Evolutionary conservation across 1,140 invertebrate species (phyloP), one percentile per base, ranked within the genome.

Genomic region (Eriosoma lanigerum): DNA sequence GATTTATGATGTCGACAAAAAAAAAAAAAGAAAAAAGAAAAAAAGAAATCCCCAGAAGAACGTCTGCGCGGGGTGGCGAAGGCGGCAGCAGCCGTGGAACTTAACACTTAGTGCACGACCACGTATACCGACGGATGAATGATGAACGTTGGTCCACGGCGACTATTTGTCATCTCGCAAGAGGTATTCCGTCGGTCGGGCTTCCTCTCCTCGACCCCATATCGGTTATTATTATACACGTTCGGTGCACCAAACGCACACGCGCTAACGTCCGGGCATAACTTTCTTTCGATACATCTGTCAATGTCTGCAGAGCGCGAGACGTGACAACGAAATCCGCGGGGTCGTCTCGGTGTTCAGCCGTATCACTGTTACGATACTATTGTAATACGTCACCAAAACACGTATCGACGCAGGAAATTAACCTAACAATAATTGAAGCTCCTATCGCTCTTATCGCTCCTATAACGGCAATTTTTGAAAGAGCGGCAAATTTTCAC

Each of bases 81-180:
- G 56, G 24, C 56, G 58, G 58, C 24, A 24, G 26, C 26, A 29
- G 26, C 62, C 4, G 62, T 12, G 64, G 32, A 68, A 68, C 66
- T 68, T 68, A 68, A 68, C 66, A 68, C 66, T 68, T 68, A 68
- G 44, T 68, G 38, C 64, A 21, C 66, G 66, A 48, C 66, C 66
- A 68, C 66, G 66, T 68, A 46, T 38, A n/a, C 66, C 21, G 38
- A 24, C 66, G 44, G 66, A 68, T 68, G 66, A 68, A 68, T 68
- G 66, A 68, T 68, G 66, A 68, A 68, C 38, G 38, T 44, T 46
- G 66, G 38, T 46, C 44, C 66, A 21, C 64, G 1, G 38, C 66
- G 66, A 68, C 66, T 68, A 68, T 68, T 68, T 68, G 66, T 68
- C 66, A 68, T 44, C n/a, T 21, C 64, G 66, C n/a, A n/a, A n/a